These are phyloP conservation scores for Channa striata DNA, from an alignment of 2,797 vertebrate genomes.

Conservation along the genomic window DNA sequence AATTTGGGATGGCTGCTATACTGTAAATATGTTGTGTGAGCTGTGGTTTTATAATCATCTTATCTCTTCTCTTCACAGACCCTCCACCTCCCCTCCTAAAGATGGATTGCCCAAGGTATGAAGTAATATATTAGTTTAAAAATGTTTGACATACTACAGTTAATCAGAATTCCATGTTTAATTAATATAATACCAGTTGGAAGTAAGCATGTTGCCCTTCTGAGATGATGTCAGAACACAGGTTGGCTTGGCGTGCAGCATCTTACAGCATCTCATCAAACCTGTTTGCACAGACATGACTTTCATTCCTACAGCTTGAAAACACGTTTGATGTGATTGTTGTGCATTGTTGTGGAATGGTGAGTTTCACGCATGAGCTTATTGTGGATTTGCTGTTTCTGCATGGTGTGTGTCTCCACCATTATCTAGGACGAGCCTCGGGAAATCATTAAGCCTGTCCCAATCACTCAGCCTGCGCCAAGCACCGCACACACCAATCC, in stretches of 20 bases:
- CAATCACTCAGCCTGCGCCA: conserved; percentile 88
- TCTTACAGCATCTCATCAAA: conserved; percentile 26
- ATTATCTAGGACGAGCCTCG: conserved; percentile 88
- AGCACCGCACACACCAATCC: conserved; percentile 85
- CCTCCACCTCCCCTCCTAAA: conserved; percentile 77
- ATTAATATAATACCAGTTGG: not conserved
- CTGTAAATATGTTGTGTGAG: conserved; percentile 6
- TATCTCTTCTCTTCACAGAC: conserved; percentile 80
- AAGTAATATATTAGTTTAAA: conserved; percentile 27
- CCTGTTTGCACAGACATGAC: conserved; percentile 39
- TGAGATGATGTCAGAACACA: conserved; percentile 62
- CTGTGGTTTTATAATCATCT: conserved; percentile 20
- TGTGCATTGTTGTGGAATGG: conserved; percentile 49
- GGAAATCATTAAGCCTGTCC: conserved; percentile 97
- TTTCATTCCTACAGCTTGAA: conserved; percentile 29
- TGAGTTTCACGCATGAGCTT: conserved; percentile 57
- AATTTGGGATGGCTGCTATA: not conserved
- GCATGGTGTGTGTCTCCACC: conserved; percentile 78
- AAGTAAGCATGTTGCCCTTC: conserved; percentile 56
- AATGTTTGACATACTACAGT: not conserved
- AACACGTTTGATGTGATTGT: conserved; percentile 17
- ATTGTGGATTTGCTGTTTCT: conserved; percentile 62
- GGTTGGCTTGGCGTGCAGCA: conserved; percentile 50
- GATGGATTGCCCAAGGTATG: conserved; percentile 87
- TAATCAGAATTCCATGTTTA: not conserved